phyloP scores from a whole-genome alignment of 2,888 invertebrate species.

The Bursaphelenchus okinawaensis region DNA sequence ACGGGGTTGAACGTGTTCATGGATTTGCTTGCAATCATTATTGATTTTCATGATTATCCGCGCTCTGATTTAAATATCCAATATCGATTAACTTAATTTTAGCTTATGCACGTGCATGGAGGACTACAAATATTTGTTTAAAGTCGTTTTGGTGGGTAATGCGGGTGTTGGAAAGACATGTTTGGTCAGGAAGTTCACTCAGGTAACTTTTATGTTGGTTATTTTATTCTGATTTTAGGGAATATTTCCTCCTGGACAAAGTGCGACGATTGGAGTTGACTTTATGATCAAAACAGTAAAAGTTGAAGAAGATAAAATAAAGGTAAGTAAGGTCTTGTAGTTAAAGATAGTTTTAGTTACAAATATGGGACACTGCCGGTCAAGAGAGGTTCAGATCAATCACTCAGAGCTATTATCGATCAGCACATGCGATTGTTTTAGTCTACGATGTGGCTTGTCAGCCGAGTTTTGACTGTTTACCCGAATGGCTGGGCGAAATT shows the following conservation, averaged over 20 bases:
- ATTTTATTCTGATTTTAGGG: slow-evolving; percentile 70
- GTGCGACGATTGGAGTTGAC: slow-evolving; percentile 96
- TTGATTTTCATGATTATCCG: not conserved
- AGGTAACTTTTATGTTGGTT: slow-evolving; percentile 62
- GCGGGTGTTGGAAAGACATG: slow-evolving; percentile 98
- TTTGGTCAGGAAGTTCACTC: slow-evolving; percentile 89
- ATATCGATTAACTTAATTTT: not conserved
- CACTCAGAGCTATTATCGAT: slow-evolving; percentile 85
- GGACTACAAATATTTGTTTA: slow-evolving; percentile 96
- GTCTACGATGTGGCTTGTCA: slow-evolving; percentile 94
- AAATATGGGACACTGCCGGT: slow-evolving; percentile 89
- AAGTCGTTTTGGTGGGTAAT: slow-evolving; percentile 87
- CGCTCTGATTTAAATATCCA: not conserved
- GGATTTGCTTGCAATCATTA: not conserved
- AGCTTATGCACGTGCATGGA: slow-evolving; percentile 36
- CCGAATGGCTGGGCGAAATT: slow-evolving; percentile 93
- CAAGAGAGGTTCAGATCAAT: slow-evolving; percentile 91
- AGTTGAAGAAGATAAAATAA: slow-evolving; percentile 67
- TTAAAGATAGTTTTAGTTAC: slow-evolving; percentile 66
- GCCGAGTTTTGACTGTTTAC: slow-evolving; percentile 91
- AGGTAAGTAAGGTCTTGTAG: slow-evolving; percentile 51
- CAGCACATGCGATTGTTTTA: slow-evolving; percentile 90
- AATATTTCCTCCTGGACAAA: slow-evolving; percentile 92
- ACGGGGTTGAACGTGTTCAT: not conserved
- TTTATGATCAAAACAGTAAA: slow-evolving; percentile 99